Conservation (phyloP, 2,113 vertebrate species). For the Sardina pilchardus region DNA sequence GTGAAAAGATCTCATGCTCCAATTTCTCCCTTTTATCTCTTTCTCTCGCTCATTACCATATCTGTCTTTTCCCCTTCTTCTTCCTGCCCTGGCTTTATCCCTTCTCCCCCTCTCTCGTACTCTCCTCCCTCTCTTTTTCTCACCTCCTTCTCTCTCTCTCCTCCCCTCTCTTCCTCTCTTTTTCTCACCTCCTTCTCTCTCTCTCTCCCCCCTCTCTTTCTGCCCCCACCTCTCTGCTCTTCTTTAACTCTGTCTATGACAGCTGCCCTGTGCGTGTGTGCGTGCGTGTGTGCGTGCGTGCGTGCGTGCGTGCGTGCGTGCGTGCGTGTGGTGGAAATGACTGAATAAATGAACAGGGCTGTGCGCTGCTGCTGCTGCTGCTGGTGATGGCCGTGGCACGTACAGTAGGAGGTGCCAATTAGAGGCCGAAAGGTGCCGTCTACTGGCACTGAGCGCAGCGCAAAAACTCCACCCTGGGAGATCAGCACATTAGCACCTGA, state of each 20-base stretch:
- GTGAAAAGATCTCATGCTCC: background rate
- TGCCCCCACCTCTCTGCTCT: background rate
- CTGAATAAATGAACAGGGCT: background rate
- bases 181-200: background rate
- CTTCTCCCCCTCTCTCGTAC: background rate
- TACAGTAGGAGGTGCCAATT: background rate
- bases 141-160: background rate
- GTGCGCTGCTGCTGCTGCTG: background rate
- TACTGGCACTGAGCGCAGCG: background rate
- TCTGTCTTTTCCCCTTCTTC: background rate
- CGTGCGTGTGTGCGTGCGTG: no score
- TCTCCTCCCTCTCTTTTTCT: background rate
- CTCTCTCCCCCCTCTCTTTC: background rate
- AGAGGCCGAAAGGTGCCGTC: background rate
- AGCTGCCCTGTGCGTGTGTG: background rate
- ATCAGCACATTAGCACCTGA: background rate
- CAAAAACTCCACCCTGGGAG: background rate
- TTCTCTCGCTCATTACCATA: background rate
- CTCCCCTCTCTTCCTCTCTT: background rate
- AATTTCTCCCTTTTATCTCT: background rate
- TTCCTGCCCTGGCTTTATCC: background rate
- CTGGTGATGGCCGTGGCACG: background rate
- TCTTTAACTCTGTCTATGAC: background rate
- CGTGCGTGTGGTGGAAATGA: background rate
- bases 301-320: no score